Percentiles rank a stretch among this genome's conserved stretches.
Conservation (phyloP, 2,797 vertebrate species). For the Salmo trutta region DNA sequence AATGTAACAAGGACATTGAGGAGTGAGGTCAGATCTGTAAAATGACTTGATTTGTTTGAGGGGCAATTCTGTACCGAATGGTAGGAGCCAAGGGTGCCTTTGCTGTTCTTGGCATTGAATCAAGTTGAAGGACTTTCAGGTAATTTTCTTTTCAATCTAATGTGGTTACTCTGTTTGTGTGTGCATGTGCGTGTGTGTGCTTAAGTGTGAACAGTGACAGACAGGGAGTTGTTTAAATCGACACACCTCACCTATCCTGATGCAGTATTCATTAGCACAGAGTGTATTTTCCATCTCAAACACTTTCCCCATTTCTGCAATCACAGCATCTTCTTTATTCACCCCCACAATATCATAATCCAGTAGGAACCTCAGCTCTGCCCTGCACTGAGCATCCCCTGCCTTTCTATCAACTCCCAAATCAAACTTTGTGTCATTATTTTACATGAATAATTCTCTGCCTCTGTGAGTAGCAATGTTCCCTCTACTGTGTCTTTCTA, state of each 20-base stretch:
- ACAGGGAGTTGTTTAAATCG: no score
- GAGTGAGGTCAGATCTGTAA: no score
- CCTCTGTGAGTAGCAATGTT: not conserved
- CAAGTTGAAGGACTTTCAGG: no score
- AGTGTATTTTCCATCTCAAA: not conserved
- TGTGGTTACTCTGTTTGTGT: no score
- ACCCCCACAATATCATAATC: not conserved
- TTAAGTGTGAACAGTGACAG: no score
- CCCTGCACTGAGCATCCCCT: not conserved
- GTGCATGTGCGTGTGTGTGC: no score
- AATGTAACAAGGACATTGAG: no score
- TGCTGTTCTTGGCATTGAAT: no score
- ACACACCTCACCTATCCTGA: not conserved
- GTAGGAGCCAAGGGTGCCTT: no score
- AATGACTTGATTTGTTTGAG: no score
- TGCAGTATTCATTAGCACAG: not conserved
- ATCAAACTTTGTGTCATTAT: not conserved
- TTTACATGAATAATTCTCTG: not conserved
- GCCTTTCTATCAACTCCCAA: not conserved
- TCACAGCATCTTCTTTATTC: not conserved
- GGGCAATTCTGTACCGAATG: no score
- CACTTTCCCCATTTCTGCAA: not conserved
- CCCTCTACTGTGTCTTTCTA: not conserved
- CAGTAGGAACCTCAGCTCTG: not conserved
- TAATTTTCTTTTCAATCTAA: no score